These are phyloP conservation scores for Amiota communis DNA, from an alignment of 2,888 invertebrate genomes.

Conservation along the genomic window DNA sequence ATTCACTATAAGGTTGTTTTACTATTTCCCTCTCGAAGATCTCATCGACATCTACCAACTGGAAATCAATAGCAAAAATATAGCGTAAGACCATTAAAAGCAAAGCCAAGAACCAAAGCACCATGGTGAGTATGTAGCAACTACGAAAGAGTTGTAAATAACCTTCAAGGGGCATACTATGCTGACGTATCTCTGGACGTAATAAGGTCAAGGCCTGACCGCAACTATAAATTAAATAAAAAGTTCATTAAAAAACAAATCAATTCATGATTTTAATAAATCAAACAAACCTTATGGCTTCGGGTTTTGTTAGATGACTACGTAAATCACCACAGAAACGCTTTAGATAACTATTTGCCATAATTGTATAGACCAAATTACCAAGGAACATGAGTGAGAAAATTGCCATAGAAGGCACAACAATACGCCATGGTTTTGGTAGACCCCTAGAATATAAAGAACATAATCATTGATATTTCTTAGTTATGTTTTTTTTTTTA, in stretches of 20 bases:
- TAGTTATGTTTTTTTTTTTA: not conserved
- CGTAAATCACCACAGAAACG: conserved; percentile 59
- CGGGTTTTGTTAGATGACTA: conserved; percentile 58
- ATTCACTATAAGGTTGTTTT: conserved; percentile 50
- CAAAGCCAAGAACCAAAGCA: conserved; percentile 63
- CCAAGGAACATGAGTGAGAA: conserved; percentile 65
- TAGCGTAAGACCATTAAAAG: conserved; percentile 66
- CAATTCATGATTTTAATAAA: not conserved
- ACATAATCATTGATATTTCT: conserved; percentile 1
- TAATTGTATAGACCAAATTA: conserved; percentile 57
- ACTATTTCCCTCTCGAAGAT: conserved; percentile 50
- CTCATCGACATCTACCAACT: conserved; percentile 64
- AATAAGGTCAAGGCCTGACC: conserved; percentile 65
- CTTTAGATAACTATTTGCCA: conserved; percentile 61
- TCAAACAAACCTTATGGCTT: conserved; percentile 54
- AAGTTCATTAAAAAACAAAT: not conserved
- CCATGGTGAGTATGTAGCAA: conserved; percentile 58
- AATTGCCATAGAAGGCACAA: conserved; percentile 65
- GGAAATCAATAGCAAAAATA: conserved; percentile 66
- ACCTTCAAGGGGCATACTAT: conserved; percentile 58
- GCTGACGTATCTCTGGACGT: conserved; percentile 61
- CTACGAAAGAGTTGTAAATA: conserved; percentile 60
- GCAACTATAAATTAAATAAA: conserved; percentile 50
- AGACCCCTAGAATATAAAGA: conserved; percentile 56
- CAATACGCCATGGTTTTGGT: conserved; percentile 71